Percentiles rank a stretch among this genome's conserved stretches.
phyloP scores from a whole-genome alignment of 2,888 invertebrate species.

The Zhuqinia jingwanae region DNA sequence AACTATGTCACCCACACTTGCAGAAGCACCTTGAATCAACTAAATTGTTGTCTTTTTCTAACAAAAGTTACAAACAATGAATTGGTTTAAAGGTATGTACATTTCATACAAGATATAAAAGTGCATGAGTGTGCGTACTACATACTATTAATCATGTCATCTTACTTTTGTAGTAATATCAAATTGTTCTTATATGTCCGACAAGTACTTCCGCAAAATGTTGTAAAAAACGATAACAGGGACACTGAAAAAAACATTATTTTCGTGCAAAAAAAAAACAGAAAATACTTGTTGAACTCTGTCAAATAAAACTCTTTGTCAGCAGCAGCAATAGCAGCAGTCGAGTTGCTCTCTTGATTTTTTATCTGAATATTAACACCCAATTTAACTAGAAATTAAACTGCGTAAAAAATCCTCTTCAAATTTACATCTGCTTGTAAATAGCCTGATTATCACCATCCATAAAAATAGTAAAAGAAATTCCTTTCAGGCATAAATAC shows the following conservation, averaged over 20 bases:
- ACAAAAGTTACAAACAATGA: no score
- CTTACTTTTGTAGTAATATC: no score
- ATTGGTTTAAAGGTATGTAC: no score
- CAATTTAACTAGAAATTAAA: constrained; percentile 57
- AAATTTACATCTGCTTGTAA: constrained; percentile 41
- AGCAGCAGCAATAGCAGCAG: no score
- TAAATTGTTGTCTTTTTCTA: not conserved
- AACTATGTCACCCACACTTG: constrained; percentile 52
- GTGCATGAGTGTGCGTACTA: no score
- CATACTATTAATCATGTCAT: no score
- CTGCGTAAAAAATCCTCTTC: constrained; percentile 8
- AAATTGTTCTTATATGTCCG: no score
- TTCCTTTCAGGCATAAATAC: not conserved
- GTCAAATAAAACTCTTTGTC: not conserved
- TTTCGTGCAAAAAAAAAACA: constrained; percentile 3
- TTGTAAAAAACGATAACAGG: not conserved
- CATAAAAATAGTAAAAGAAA: constrained; percentile 51
- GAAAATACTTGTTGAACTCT: constrained; percentile 33
- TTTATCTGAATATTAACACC: constrained; percentile 52
- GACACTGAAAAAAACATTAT: not conserved
- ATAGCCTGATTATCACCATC: constrained; percentile 40
- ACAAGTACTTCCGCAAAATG: not conserved
- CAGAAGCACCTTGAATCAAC: not conserved
- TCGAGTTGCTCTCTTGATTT: not conserved
- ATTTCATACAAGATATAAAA: no score